Percentiles rank a stretch among this genome's conserved stretches.
These are phyloP conservation scores for Drosophila colorata DNA, from an alignment of 2,888 invertebrate genomes.

Conservation along the genomic window DNA sequence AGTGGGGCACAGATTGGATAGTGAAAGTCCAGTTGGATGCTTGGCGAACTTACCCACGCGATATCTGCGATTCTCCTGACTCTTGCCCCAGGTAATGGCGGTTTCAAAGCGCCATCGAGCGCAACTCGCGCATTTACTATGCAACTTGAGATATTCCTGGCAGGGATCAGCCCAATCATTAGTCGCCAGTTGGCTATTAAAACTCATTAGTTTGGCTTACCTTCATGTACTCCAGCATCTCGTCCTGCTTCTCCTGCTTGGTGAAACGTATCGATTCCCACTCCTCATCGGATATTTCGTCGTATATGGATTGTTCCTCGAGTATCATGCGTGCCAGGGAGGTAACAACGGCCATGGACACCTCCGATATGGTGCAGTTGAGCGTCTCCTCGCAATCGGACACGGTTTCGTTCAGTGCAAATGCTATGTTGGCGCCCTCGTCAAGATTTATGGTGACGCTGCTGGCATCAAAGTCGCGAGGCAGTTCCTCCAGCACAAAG, in stretches of 20 bases:
- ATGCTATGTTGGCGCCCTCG: slow-evolving; percentile 93
- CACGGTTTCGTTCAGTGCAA: slow-evolving; percentile 89
- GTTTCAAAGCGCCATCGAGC: slow-evolving; percentile 87
- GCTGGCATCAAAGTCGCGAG: slow-evolving; percentile 85
- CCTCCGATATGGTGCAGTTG: slow-evolving; percentile 89
- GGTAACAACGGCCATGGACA: slow-evolving; percentile 89
- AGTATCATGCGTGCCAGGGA: slow-evolving; percentile 89
- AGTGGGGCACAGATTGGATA: background rate
- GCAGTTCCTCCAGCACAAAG: slow-evolving; percentile 88
- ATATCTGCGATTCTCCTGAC: slow-evolving; percentile 73
- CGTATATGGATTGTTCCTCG: slow-evolving; percentile 90
- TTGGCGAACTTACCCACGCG: slow-evolving; percentile 42
- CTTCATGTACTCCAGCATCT: slow-evolving; percentile 89
- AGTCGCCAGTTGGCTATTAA: background rate
- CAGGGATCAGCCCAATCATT: background rate
- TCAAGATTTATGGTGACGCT: slow-evolving; percentile 87
- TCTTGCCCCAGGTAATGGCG: slow-evolving; percentile 87
- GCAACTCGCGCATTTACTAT: slow-evolving; percentile 86
- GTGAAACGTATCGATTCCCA: slow-evolving; percentile 92
- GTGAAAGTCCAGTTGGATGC: background rate
- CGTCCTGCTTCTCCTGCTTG: slow-evolving; percentile 88
- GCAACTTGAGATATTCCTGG: slow-evolving; percentile 79
- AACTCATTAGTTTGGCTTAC: slow-evolving; percentile 83
- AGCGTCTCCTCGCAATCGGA: slow-evolving; percentile 88
- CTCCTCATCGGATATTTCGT: slow-evolving; percentile 93